Evolutionary conservation across 2,888 invertebrate genomes (phyloP), one percentile per base, ranked within the genome.

Genomic region (Argyresthia goedartella): DNA sequence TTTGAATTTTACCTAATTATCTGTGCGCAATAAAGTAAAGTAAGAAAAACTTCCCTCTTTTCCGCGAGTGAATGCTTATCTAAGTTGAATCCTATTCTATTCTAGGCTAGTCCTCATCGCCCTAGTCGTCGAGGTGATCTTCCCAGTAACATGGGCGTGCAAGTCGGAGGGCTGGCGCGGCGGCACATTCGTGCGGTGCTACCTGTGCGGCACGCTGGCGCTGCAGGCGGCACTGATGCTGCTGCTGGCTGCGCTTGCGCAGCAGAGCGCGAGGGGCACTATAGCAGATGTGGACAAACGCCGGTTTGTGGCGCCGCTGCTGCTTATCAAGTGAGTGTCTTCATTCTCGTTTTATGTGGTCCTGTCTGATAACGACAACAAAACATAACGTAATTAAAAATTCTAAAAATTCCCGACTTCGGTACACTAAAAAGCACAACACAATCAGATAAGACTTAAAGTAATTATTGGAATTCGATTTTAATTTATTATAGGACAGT

Each of bases 281-380:
- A 94, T 96, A 61, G 91, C 92, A 55, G 92, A 95, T 60, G 89
- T 91, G 33, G 88, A 90, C 52, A 89, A 91, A 7, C 86, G 96
- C 59, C 89, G 89, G 63, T 87, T 89, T 62, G 93, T 96, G 10
- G 89, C 93, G 8, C 90, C 91, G 35, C 81, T 95, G 50, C 78
- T 95, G 25, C 90, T 93, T 59, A 66, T 92, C 62, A 93, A 93
- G 92, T 92, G 64, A 82, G 87, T 76, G 25, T 43, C 11, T 46
- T 46, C 25, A 25, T 4, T 25, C 25, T 25, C 25, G 25, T 25
- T 25, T 25, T n/a, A n/a, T n/a, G n/a, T n/a, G n/a, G n/a, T n/a
- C n/a, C n/a, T n/a, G n/a, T n/a, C n/a, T n/a, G n/a, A n/a, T n/a
- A n/a, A n/a, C n/a, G n/a, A n/a, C n/a, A n/a, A n/a, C n/a, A n/a